Evolutionary conservation across 1,140 invertebrate genomes (phyloP).

Genomic region (Camponotus floridanus): DNA sequence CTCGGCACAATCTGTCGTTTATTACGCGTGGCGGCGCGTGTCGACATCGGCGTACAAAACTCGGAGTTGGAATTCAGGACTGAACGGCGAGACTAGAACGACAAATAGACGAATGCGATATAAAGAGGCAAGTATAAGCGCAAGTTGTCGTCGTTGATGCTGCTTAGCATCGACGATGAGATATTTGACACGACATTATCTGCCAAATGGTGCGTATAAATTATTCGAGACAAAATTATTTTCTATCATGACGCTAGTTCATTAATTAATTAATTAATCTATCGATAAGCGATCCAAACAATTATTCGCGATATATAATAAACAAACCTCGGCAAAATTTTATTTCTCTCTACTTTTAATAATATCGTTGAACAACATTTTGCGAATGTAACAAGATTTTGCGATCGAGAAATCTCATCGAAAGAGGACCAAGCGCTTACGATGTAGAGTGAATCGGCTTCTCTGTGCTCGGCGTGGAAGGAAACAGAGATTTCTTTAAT

Average conservation of each 20-base stretch:
- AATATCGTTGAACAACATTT: background rate
- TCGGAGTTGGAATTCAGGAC: too few relatives aligned
- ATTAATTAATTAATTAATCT: background rate
- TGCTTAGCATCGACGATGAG: background rate
- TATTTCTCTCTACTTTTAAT: background rate
- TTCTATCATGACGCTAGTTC: background rate
- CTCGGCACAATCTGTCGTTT: constrained; percentile 42
- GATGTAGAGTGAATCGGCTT: constrained; percentile 42
- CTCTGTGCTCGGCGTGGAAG: background rate
- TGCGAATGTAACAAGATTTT: background rate
- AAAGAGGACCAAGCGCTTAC: constrained; percentile 35
- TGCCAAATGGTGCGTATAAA: background rate
- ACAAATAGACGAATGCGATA: constrained; percentile 4
- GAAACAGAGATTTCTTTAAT: constrained; percentile 24
- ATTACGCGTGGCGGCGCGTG: constrained; percentile 14
- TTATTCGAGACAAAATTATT: background rate
- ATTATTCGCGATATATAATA: background rate
- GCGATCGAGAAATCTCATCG: constrained; percentile 39
- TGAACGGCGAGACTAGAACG: background rate
- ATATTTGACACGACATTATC: background rate
- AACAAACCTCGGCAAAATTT: background rate
- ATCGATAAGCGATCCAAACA: background rate
- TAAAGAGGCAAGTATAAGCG: background rate
- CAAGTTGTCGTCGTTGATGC: background rate
- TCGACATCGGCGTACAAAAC: too few relatives aligned